phyloP scores from a whole-genome alignment of 2,797 vertebrate species.

The Halcyon badia region DNA sequence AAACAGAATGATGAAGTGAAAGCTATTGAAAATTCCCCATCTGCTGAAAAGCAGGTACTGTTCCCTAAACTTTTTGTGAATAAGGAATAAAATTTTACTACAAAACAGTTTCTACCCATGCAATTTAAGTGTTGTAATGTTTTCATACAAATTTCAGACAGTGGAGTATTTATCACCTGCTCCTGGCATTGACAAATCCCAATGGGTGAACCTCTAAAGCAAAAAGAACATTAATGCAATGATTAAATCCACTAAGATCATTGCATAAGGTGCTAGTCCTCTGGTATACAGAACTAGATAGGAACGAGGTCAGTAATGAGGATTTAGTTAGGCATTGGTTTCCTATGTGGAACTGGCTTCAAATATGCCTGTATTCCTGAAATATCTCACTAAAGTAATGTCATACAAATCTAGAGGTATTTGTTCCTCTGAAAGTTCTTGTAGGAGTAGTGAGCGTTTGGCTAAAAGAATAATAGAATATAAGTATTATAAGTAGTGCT shows the following conservation, averaged over 20 bases:
- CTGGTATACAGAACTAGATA: neutral
- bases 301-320: neutral
- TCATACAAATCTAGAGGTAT: neutral
- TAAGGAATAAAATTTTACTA: neutral
- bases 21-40: neutral
- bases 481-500: neutral
- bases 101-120: neutral
- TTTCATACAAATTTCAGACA: neutral
- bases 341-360: neutral
- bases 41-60: neutral
- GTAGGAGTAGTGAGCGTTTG: neutral
- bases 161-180: neutral
- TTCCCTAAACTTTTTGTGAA: neutral
- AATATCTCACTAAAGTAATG: neutral
- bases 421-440: neutral
- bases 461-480: neutral
- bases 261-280: neutral
- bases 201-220: neutral
- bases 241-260: neutral
- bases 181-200: neutral
- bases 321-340: neutral
- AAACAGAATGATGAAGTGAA: neutral
- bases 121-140: neutral
- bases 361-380: neutral
- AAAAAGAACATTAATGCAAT: neutral